A percentile compares a stretch with the other conserved stretches of the same genome.
phyloP scores from a whole-genome alignment of 1,140 invertebrate species.

The Drosophila bifasciata region DNA sequence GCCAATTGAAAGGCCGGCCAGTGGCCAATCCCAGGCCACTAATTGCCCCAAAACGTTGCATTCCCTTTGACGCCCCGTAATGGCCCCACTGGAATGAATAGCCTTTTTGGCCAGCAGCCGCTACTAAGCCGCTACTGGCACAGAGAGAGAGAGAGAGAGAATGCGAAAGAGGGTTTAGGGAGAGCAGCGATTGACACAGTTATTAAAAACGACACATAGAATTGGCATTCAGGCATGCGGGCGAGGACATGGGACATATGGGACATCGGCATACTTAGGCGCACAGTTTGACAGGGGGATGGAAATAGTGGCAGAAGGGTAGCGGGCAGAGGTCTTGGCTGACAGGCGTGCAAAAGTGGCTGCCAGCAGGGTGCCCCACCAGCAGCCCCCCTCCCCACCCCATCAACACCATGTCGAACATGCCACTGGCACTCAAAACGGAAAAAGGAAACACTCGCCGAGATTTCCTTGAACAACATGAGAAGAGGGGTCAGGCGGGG shows the following conservation, averaged over 20 bases:
- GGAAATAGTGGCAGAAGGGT: background rate
- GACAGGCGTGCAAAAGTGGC: conserved; percentile 73
- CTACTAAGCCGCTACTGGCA: conserved; percentile 2
- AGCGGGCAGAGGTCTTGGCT: conserved; percentile 20
- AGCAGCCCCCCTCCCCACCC: too few species aligned
- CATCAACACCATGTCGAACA: conserved; percentile 70
- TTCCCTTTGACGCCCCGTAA: conserved; percentile 33
- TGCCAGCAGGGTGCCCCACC: conserved; percentile 18
- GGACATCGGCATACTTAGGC: conserved; percentile 74
- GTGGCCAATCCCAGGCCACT: conserved; percentile 39
- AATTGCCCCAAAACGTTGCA: conserved; percentile 36
- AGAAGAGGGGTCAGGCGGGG: background rate
- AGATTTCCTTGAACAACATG: conserved; percentile 67
- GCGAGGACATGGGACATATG: conserved; percentile 36
- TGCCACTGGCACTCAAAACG: conserved; percentile 62
- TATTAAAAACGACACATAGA: conserved; percentile 72
- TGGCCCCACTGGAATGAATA: conserved; percentile 29
- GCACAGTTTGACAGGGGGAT: conserved; percentile 57
- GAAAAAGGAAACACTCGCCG: conserved; percentile 72
- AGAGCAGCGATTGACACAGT: conserved; percentile 59
- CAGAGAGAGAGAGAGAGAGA: background rate
- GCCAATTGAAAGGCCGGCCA: background rate
- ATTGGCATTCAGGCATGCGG: conserved; percentile 68
- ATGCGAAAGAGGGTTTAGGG: background rate
- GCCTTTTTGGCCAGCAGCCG: conserved; percentile 21